Base-by-base conservation (phyloP, 2,888 invertebrate genomes). In the Xylota segnis region DNA sequence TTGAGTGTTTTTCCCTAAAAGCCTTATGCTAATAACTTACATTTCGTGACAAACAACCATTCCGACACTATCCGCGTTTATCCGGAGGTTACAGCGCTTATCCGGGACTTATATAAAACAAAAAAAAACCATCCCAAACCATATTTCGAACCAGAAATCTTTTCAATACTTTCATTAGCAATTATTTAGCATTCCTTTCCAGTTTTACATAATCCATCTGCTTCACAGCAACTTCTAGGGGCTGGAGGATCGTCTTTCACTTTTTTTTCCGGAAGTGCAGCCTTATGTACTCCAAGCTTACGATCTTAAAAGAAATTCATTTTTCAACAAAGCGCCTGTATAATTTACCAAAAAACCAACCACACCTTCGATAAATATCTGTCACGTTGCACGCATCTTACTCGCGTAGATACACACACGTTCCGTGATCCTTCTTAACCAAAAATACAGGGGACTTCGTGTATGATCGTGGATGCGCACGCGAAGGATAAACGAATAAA, bases 321-420 rank as follows among this genome's bases (percentile, higher is more conserved):
- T 76, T 71, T 16, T 29, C 16, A 47, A 71, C 58, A 43, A 81
- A 76, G 61, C 61, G 59, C 47, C 76, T 86, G 47, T 76, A 86
- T 77, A 77, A 77, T 68, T 77, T 86, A 82, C 34, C 16, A 32
- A 75, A 54, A 54, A 23, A 59, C 29, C 23, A 71, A 72, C 76
- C 86, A 86, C 86, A 86, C 86, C 86, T 86, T 82, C 86, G 86
- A 86, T 86, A 82, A 76, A 29, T 86, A 86, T 86, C 86, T 86
- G 86, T 86, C 86, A 86, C 86, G 82, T 76, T 86, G 81, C 81
- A 81, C 82, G 71, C 82, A 86, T 83, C 74, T 79, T 37, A 79
- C 61, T 76, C 65, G 76, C 76, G 18, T 14, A 65, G 37, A 54
- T n/a, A 47, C 63, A 72, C 52, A 40, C 72, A 68, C 82, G 76